Conservation (phyloP, 2,113 vertebrate species). For the Sarotherodon lohbergeri region DNA sequence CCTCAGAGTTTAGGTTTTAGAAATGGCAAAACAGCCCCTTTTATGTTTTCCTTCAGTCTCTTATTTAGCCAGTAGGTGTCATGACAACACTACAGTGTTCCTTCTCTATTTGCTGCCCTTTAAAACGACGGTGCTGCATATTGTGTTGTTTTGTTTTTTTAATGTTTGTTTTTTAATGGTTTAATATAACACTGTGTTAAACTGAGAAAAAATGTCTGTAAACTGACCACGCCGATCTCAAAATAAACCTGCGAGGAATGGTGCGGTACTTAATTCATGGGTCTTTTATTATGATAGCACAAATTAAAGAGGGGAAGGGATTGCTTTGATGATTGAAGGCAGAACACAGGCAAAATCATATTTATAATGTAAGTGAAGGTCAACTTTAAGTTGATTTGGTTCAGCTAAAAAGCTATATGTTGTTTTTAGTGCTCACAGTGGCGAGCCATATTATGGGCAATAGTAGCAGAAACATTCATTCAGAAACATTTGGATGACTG, state of each 20-base stretch:
- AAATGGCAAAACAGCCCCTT: background rate
- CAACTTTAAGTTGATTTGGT: background rate
- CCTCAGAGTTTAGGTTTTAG: background rate
- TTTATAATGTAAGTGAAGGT: background rate
- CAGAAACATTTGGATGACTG: background rate
- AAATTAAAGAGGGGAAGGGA: background rate
- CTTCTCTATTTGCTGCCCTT: background rate
- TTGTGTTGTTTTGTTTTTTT: background rate
- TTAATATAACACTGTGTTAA: background rate
- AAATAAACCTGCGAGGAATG: background rate
- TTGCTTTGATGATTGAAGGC: background rate
- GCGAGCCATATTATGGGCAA: background rate
- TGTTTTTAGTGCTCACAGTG: background rate
- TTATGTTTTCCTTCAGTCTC: background rate
- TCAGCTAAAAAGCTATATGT: background rate
- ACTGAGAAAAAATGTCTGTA: background rate
- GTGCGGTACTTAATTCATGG: background rate
- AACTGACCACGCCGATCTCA: background rate
- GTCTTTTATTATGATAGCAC: background rate
- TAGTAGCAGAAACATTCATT: background rate
- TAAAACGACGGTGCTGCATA: background rate
- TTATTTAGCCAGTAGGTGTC: constrained; percentile 24
- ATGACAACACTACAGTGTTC: background rate
- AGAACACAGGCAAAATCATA: background rate
- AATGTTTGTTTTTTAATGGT: background rate